A percentile compares a stretch with the other conserved stretches of the same genome.
Evolutionary conservation across 2,888 invertebrate species (phyloP).

Genomic region (Notodonta ziczac): DNA sequence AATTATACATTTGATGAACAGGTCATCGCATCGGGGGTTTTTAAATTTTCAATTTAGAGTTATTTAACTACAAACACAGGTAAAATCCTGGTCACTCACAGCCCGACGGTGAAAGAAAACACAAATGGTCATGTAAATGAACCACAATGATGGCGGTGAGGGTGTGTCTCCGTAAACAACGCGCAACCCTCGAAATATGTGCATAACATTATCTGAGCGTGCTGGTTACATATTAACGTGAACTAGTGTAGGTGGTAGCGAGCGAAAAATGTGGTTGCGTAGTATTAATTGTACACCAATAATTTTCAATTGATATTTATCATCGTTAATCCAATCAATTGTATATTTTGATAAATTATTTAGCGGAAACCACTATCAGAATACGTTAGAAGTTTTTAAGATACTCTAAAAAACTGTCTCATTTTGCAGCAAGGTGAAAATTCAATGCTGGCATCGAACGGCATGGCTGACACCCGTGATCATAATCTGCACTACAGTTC

Average conservation of each 20-base stretch:
- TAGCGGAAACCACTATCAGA: no score
- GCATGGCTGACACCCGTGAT: no score
- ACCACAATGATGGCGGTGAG: slow-evolving; percentile 12
- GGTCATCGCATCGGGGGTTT: no score
- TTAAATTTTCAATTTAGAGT: no score
- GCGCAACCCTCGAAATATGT: slow-evolving; percentile 31
- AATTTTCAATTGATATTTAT: not conserved
- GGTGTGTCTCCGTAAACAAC: slow-evolving; percentile 32
- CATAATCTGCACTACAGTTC: no score
- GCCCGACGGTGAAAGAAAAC: not conserved
- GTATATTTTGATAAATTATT: no score
- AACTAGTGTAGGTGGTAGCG: slow-evolving; percentile 1
- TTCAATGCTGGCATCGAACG: no score
- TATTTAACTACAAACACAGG: not conserved
- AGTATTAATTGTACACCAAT: not conserved
- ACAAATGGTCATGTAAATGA: slow-evolving; percentile 12
- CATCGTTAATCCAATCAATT: no score
- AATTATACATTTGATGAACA: no score
- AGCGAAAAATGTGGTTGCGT: not conserved
- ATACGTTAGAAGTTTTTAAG: no score
- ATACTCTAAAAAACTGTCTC: no score
- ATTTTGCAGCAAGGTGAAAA: no score
- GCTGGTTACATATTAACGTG: slow-evolving; percentile 2
- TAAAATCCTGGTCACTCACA: not conserved
- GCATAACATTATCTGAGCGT: slow-evolving; percentile 18